A percentile compares a stretch with the other conserved stretches of the same genome.
Conservation (phyloP, 2,113 vertebrate species). For the Sarotherodon lohbergeri region DNA sequence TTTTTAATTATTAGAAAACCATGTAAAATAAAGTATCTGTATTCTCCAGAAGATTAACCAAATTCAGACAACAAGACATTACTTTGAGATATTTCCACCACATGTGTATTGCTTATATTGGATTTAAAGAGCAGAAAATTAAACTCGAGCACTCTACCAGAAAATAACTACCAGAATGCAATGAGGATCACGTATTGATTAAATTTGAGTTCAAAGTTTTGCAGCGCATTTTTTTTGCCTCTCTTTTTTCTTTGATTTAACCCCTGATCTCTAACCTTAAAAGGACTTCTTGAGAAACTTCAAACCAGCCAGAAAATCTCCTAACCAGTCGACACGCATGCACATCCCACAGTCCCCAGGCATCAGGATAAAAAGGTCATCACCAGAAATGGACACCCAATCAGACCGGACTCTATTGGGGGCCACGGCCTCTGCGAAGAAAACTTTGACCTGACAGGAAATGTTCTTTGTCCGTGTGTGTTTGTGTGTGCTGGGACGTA, state of each 20-base stretch:
- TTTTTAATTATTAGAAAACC: not conserved
- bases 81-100: not conserved
- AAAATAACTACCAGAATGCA: not conserved
- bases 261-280: not conserved
- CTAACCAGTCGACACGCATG: not conserved
- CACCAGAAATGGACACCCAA: not conserved
- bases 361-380: slow-evolving; percentile 16
- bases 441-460: slow-evolving; percentile 43
- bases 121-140: not conserved
- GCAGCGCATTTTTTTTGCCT: not conserved
- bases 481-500: not conserved
- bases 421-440: not conserved
- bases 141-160: not conserved
- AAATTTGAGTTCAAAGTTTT: not conserved
- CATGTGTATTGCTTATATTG: not conserved
- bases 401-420: slow-evolving; percentile 17
- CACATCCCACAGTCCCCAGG: not conserved
- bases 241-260: not conserved
- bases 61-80: not conserved
- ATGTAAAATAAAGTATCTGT: not conserved
- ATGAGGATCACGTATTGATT: not conserved
- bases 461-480: not conserved
- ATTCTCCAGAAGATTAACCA: not conserved
- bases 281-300: not conserved
- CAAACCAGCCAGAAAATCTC: not conserved